Conservation (phyloP, 2,888 invertebrate genomes). For the Rhorus exstirpatorius region DNA sequence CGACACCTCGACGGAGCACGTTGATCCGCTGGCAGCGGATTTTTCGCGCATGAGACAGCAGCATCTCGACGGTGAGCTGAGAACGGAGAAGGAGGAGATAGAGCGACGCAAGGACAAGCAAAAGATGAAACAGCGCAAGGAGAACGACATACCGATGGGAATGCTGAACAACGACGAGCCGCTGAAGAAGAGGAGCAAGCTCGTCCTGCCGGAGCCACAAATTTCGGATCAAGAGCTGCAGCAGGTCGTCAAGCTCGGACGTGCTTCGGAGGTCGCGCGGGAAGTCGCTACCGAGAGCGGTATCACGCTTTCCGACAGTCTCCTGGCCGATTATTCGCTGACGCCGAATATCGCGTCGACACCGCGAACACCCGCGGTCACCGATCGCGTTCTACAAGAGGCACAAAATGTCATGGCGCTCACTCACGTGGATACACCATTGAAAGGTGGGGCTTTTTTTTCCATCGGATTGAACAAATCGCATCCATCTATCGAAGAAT, state of each 20-base stretch:
- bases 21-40: conserved; percentile 96
- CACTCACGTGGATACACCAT: conserved; percentile 98
- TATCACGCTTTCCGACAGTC: conserved; percentile 92
- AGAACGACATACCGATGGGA: conserved; percentile 97
- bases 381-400: conserved; percentile 95
- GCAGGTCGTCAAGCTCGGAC: conserved; percentile 96
- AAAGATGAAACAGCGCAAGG: conserved; percentile 97
- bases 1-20: conserved; percentile 95
- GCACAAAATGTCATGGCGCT: conserved; percentile 99
- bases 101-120: conserved; percentile 98
- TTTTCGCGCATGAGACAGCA: conserved; percentile 96
- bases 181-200: conserved; percentile 96
- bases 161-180: conserved; percentile 96
- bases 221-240: conserved; percentile 97
- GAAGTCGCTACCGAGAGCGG: conserved; percentile 94
- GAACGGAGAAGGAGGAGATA: conserved; percentile 96
- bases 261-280: conserved; percentile 96
- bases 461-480: not conserved
- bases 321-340: conserved; percentile 95
- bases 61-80: conserved; percentile 96
- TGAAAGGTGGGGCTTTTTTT: conserved; percentile 89
- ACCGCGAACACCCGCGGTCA: conserved; percentile 95
- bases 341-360: conserved; percentile 90
- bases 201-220: conserved; percentile 98
- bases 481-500: too few relatives aligned